Conservation (phyloP, 2,888 invertebrate genomes). For the Herminia tarsipennalis region DNA sequence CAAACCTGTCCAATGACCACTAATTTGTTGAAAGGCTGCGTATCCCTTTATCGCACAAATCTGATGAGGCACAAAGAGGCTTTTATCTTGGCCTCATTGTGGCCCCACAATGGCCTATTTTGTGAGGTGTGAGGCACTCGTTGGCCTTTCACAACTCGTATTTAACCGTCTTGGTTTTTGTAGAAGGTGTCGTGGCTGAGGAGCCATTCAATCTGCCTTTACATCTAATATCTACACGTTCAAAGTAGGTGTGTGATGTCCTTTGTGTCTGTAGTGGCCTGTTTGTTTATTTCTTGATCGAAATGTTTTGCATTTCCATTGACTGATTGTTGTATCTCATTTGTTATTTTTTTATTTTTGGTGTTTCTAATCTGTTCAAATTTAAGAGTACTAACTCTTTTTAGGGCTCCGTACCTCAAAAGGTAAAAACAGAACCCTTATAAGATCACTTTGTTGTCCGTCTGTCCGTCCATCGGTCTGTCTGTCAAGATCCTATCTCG, state of each 20-base stretch:
- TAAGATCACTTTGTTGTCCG: too few relatives aligned
- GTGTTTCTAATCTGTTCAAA: too few relatives aligned
- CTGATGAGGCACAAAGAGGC: conserved; percentile 33
- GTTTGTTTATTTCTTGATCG: conserved; percentile 16
- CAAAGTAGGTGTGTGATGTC: conserved; percentile 44
- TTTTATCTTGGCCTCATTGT: conserved; percentile 57
- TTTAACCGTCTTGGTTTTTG: conserved; percentile 32
- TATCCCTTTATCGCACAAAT: conserved; percentile 34
- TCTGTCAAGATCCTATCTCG: too few relatives aligned
- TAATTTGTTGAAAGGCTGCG: conserved; percentile 39
- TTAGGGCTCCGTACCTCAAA: too few relatives aligned
- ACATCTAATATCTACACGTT: conserved; percentile 11
- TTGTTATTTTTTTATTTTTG: background rate
- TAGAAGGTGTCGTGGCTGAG: conserved; percentile 35
- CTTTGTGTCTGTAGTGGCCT: conserved; percentile 16
- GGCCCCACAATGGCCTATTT: conserved; percentile 53
- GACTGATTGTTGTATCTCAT: conserved; percentile 2
- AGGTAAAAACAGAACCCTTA: too few relatives aligned
- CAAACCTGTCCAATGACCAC: conserved; percentile 43
- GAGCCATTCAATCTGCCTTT: conserved; percentile 14
- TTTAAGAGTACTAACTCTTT: too few relatives aligned
- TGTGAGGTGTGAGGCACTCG: conserved; percentile 57
- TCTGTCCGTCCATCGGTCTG: too few relatives aligned
- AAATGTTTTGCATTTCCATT: background rate
- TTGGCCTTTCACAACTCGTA: conserved; percentile 31